Evolutionary conservation across 1,140 invertebrate genomes (phyloP), one percentile per base, ranked within the genome.

Genomic region (Calosoma granatense): DNA sequence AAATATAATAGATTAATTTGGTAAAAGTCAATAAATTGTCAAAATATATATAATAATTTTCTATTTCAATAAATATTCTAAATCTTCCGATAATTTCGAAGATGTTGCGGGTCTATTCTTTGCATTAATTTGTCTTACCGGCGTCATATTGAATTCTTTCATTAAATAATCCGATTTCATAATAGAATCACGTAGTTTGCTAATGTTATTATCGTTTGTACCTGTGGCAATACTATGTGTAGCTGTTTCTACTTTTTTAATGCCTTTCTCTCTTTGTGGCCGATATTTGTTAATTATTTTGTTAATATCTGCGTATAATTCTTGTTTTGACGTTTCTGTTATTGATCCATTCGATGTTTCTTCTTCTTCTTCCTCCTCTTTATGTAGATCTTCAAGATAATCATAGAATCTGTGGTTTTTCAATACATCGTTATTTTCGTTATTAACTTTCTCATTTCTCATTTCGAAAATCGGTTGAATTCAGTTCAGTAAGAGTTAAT

Each of bases 121-220:
- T 12, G 9, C 6, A 11, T 17, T 17, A 47, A 47, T 12, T n/a
- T n/a, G n/a, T n/a, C n/a, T n/a, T n/a, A n/a, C n/a, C n/a, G n/a
- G n/a, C n/a, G n/a, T n/a, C n/a, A n/a, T 47, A 47, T 17, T 17
- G 17, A 47, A 47, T 17, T 47, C 41, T 47, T 17, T 47, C 17
- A 4, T 47, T 17, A 47, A 47, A 47, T 47, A 47, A 47, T 47
- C 41, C 6, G 41, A 47, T 17, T 47, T 47, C 41, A 47, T 12
- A 47, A 47, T 17, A 12, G 41, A 6, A 4, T 6, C 15, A 12
- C 17, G 3, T 3, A 47, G 15, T 4, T 9, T 17, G 17, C 17
- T 47, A 30, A 6, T n/a, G n/a, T n/a, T n/a, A n/a, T n/a, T 30
- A 30, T 4, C 26, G 9, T 6, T 47, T 17, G 9, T 47, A 9